phyloP scores from a whole-genome alignment of 2,888 invertebrate species.

The Unio delphinus region DNA sequence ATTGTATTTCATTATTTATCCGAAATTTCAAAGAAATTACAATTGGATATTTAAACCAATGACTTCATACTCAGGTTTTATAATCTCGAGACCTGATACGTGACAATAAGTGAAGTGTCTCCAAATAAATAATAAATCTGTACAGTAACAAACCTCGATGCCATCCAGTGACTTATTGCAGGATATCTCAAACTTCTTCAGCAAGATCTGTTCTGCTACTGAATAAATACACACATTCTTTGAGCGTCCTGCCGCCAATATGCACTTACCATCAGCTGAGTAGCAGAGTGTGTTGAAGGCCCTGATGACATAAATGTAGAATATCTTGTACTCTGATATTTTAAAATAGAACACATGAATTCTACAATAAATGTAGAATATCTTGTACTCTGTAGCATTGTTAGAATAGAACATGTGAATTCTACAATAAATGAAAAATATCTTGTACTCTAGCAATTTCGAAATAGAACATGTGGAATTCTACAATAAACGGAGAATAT shows the following conservation, averaged over 20 bases:
- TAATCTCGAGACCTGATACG: too few relatives aligned
- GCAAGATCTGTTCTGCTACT: constrained; percentile 83
- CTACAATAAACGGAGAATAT: constrained; percentile 8
- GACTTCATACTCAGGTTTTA: too few relatives aligned
- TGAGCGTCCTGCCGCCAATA: constrained; percentile 94
- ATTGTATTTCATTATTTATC: too few relatives aligned
- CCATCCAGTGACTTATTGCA: constrained; percentile 95
- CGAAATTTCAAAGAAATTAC: too few relatives aligned
- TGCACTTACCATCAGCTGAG: constrained; percentile 90
- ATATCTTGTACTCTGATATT: not conserved
- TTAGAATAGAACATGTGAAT: too few relatives aligned
- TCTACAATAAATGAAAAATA: constrained; percentile 5
- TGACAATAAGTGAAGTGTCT: not conserved
- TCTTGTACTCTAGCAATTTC: not conserved
- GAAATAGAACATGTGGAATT: too few relatives aligned
- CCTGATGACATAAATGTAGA: constrained; percentile 74
- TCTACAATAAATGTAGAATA: constrained; percentile 5
- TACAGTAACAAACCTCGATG: constrained; percentile 82
- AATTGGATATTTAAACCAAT: too few relatives aligned
- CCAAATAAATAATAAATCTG: not conserved
- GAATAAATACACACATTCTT: constrained; percentile 96
- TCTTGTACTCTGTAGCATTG: not conserved
- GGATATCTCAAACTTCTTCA: constrained; percentile 94
- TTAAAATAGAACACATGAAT: too few relatives aligned
- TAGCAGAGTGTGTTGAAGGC: constrained; percentile 93